These are phyloP conservation scores for Hirtodrosophila histrioides DNA, from an alignment of 2,888 invertebrate genomes.

Conservation along the genomic window DNA sequence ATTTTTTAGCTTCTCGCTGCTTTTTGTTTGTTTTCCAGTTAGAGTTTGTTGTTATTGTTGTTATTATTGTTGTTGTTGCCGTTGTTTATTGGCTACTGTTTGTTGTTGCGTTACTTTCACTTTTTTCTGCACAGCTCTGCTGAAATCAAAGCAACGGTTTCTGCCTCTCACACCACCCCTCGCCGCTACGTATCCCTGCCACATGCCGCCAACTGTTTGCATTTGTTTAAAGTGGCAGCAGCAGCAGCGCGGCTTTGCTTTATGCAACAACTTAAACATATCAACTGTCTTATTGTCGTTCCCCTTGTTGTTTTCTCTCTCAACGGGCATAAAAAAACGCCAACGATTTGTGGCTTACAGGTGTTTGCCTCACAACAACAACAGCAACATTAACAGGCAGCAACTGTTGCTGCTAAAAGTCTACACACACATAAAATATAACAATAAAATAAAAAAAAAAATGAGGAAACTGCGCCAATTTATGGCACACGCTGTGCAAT, in stretches of 20 bases:
- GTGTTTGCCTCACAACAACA: constrained; percentile 61
- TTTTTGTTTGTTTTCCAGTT: constrained; percentile 43
- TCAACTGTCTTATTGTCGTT: constrained; percentile 62
- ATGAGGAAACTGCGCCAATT: constrained; percentile 49
- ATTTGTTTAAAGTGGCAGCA: constrained; percentile 57
- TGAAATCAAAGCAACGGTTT: constrained; percentile 69
- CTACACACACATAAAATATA: constrained; percentile 16
- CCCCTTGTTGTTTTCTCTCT: constrained; percentile 25
- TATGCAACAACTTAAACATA: constrained; percentile 77
- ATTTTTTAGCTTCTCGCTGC: constrained; percentile 22
- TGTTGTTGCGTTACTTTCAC: constrained; percentile 72
- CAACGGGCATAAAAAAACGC: constrained; percentile 34
- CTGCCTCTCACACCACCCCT: constrained; percentile 19
- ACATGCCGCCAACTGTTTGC: constrained; percentile 32
- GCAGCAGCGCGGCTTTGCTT: constrained; percentile 50
- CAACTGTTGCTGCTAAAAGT: constrained; percentile 39
- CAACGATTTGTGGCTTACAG: constrained; percentile 79
- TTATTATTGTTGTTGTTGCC: constrained; percentile 39
- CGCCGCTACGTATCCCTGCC: not conserved
- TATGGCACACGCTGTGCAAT: constrained; percentile 49
- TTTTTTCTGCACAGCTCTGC: constrained; percentile 59
- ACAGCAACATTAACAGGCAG: constrained; percentile 23
- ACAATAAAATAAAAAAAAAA: constrained; percentile 14
- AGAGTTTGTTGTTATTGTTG: constrained; percentile 24
- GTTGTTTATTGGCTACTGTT: constrained; percentile 73